Evolutionary conservation across 2,113 vertebrate genomes (phyloP), one percentile per base, ranked within the genome.

Genomic region (Mandrillus leucophaeus): DNA sequence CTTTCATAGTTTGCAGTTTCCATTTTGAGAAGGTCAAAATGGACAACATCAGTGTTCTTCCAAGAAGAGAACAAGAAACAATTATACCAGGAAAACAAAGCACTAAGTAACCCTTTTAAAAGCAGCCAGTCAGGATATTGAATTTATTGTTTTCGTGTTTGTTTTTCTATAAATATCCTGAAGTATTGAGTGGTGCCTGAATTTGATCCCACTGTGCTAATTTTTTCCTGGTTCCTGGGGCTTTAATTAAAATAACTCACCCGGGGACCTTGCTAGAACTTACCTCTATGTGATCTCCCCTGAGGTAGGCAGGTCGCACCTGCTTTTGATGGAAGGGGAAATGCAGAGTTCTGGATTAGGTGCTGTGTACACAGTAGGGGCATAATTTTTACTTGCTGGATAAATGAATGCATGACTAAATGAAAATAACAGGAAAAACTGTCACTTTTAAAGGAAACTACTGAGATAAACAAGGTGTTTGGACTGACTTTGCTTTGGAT

Each of bases 161-260:
- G 73, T 87, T 96, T 98, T 97, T 96, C 97, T 96, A 98, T 98
- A 98, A 97, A 97, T 97, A 97, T 40, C 90, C 85, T 83, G 55
- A 85, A 95, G 93, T 94, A 97, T 97, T 86, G 94, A 97, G 88
- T 96, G 95, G 88, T 94, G 93, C 97, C 96, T 98, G 84, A 96
- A 90, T 95, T 55, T 94, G 84, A 96, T 94, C 94, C 94, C 72
- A 73, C 78, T 75, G 95, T 85, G 95, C 90, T 97, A 82, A 97
- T 97, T 97, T 98, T 95, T 95, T 97, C 73, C 76, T 38, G 40
- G 57, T 92, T 96, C 92, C 96, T 90, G 89, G 80, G 66, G 88
- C 94, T 96, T 97, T 96, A 96, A 97, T 98, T 97, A 98, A 96
- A 96, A 79, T 45, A 94, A 70, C 73, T 89, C 86, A 79, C 61